Percentiles rank a stretch among this genome's conserved stretches.
phyloP scores from a whole-genome alignment of 1,140 invertebrate genomes.

The Acromyrmex heyeri region DNA sequence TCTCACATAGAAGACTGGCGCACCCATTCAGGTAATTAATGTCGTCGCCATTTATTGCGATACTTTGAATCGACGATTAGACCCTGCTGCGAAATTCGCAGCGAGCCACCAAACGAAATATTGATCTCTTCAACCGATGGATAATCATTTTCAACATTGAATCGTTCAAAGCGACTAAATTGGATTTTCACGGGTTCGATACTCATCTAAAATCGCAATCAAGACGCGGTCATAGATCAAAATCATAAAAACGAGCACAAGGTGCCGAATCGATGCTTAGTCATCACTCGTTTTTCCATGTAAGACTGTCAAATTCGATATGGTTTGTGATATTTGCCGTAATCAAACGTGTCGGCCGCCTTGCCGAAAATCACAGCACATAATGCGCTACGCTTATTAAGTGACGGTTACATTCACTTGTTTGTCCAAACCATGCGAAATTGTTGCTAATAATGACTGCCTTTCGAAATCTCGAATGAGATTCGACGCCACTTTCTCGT shows the following conservation, averaged over 20 bases:
- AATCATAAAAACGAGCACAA: slow-evolving; percentile 26
- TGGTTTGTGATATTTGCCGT: slow-evolving; percentile 7
- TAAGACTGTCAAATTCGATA: slow-evolving; percentile 7
- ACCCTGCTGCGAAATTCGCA: slow-evolving; percentile 38
- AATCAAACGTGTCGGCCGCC: slow-evolving; percentile 17
- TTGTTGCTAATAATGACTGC: slow-evolving; percentile 25
- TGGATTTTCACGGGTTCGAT: not conserved
- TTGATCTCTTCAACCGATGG: slow-evolving; percentile 11
- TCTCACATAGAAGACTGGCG: slow-evolving; percentile 6
- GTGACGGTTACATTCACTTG: slow-evolving; percentile 24
- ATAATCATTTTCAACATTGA: not conserved
- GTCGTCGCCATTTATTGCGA: slow-evolving; percentile 45
- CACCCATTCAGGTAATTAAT: slow-evolving; percentile 54
- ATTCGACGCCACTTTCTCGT: slow-evolving; percentile 22
- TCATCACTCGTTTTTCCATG: slow-evolving; percentile 3
- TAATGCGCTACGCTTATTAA: slow-evolving; percentile 36
- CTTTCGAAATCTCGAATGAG: slow-evolving; percentile 42
- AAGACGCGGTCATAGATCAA: not conserved
- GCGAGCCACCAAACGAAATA: slow-evolving; percentile 16
- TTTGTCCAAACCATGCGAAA: slow-evolving; percentile 27
- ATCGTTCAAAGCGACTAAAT: not conserved
- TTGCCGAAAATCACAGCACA: slow-evolving; percentile 19
- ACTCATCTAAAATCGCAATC: not conserved
- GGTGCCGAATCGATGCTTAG: not conserved
- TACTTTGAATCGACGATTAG: slow-evolving; percentile 49